phyloP scores from a whole-genome alignment of 2,113 vertebrate species.

The Pungitius pungitius region DNA sequence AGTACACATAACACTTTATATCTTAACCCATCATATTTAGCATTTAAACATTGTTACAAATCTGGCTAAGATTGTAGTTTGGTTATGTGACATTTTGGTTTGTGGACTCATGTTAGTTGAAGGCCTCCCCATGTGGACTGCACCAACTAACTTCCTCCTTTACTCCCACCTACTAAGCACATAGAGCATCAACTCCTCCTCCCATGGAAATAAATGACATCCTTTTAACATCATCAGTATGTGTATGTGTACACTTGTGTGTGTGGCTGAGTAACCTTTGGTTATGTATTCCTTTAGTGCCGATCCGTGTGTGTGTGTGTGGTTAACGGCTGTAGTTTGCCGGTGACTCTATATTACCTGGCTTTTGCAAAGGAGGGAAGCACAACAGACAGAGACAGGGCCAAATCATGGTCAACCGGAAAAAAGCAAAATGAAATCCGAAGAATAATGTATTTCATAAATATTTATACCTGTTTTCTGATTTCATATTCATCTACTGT shows the following conservation, averaged over 20 bases:
- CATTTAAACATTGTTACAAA: too few species aligned
- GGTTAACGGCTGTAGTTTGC: constrained; percentile 9
- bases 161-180: too few species aligned
- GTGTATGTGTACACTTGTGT: neutral
- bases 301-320: constrained; percentile 22
- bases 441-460: constrained; percentile 75
- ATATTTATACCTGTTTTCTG: constrained; percentile 73
- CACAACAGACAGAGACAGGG: constrained; percentile 48
- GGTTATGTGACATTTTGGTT: neutral
- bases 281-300: constrained; percentile 31
- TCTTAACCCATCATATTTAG: too few species aligned
- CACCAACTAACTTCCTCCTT: neutral
- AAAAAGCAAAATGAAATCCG: constrained; percentile 62
- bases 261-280: constrained; percentile 16
- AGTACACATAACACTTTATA: too few species aligned
- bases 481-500: constrained; percentile 68
- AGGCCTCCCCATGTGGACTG: neutral
- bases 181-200: neutral
- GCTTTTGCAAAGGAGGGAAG: constrained; percentile 52
- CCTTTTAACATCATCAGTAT: neutral
- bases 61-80: too few species aligned
- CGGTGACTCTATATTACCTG: constrained; percentile 35
- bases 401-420: constrained; percentile 62
- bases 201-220: neutral
- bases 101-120: neutral